Base-by-base conservation (phyloP, 37 sponge, comb jelly and placozoan species). In the Ephydatia muelleri region DNA sequence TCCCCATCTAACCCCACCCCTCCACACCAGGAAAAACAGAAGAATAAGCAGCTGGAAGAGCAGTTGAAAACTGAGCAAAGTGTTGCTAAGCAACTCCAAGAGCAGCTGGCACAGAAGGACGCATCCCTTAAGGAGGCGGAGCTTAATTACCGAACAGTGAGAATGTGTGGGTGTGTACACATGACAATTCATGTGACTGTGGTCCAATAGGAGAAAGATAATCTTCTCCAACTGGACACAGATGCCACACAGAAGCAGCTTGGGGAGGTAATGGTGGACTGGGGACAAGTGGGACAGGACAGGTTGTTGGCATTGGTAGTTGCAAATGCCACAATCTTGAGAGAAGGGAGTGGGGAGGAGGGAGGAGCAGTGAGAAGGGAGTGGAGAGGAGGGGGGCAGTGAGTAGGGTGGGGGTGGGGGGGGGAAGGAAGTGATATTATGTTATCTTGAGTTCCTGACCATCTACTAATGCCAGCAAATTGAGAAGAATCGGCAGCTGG, bases 31-130 rank as follows among this genome's bases (percentile, higher is more conserved):
- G 88, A 87, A 70, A 27, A 70, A 5, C 14, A 14, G 16, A 48
- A 76, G 30, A 87, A 87, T 64, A 75, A 48, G 40, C 48, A 39
- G 22, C 73, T 87, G 22, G 76, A 80, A 74, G 74, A 87, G 48
- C 65, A 79, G 74, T 67, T 85, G 16, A 0, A 48, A 6, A 77
- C 40, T 29, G 78, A 77, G 30, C 25, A 48, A 70, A 64, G 31
- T 2, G 43, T 34, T 5, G 28, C 27, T 26, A 38, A 49, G 14
- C 25, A 43, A 27, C 68, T 85, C 28, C 11, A 77, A 78, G 65
- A 57, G 22, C 19, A 77, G 39, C 69, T 79, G 48, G 48, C 38
- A 38, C 33, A 28, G 40, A 38, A 36, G 67, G 83, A 75, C 75
- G 38, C 73, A 68, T 64, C 66, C 2, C 65, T 85, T 27, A 70